phyloP scores from a whole-genome alignment of 1,140 invertebrate genomes.

The Wasmannia auropunctata region DNA sequence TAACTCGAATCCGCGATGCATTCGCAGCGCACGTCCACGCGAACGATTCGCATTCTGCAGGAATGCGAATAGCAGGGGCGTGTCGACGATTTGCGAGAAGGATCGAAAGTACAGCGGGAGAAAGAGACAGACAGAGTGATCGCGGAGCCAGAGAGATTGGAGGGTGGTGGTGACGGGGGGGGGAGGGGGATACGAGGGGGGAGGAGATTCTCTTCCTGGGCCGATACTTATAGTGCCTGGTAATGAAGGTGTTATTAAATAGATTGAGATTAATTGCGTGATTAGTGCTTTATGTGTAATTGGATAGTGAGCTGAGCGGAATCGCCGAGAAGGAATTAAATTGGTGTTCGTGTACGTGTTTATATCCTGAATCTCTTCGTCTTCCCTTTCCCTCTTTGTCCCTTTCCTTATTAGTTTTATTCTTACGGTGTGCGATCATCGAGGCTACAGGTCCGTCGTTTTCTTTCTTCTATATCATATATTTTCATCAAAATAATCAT shows the following conservation, averaged over 20 bases:
- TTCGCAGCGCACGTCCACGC: slow-evolving; percentile 63
- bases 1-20: slow-evolving; percentile 74
- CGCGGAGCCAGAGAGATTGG: slow-evolving; percentile 35
- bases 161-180: slow-evolving; percentile 4
- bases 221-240: slow-evolving; percentile 71
- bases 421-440: background rate
- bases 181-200: slow-evolving; percentile 17
- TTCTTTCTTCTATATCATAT: background rate
- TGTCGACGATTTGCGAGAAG: slow-evolving; percentile 77
- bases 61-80: slow-evolving; percentile 79
- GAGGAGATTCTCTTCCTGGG: slow-evolving; percentile 71
- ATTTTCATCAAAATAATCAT: background rate
- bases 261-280: slow-evolving; percentile 84
- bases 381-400: slow-evolving; percentile 22
- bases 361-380: slow-evolving; percentile 65
- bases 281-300: slow-evolving; percentile 82
- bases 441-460: background rate
- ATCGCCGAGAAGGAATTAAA: slow-evolving; percentile 71
- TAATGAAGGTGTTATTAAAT: slow-evolving; percentile 84
- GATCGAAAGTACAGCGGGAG: slow-evolving; percentile 62
- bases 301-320: slow-evolving; percentile 75
- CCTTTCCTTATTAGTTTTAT: slow-evolving; percentile 37
- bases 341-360: slow-evolving; percentile 73
- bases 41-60: slow-evolving; percentile 72
- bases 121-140: slow-evolving; percentile 44